Evolutionary conservation across 2,113 vertebrate genomes (phyloP).

Genomic region (Bufo bufo): DNA sequence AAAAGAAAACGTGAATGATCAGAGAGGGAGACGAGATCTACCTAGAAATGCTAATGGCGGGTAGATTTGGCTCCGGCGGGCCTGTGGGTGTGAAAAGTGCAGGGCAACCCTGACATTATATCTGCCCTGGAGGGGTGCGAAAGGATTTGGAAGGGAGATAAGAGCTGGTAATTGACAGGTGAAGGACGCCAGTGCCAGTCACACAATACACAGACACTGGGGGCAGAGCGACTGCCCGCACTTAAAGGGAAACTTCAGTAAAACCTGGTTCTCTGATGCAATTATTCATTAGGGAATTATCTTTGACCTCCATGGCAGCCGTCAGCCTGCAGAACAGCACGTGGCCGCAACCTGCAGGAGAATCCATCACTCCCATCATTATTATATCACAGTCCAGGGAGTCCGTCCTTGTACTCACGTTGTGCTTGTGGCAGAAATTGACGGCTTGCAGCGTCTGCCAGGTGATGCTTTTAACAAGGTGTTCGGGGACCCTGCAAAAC

Average conservation of each 20-base stretch:
- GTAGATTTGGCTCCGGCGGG: constrained; percentile 31
- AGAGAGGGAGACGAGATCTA: background rate
- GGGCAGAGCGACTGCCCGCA: too few relatives aligned
- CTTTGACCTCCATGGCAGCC: background rate
- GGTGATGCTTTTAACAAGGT: constrained; percentile 87
- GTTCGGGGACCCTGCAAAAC: constrained; percentile 82
- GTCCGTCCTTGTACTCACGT: constrained; percentile 73
- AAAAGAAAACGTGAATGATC: constrained; percentile 34
- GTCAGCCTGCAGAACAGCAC: background rate
- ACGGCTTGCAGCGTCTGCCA: constrained; percentile 96
- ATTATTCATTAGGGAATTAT: background rate
- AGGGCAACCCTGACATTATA: constrained; percentile 14
- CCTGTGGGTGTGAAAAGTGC: constrained; percentile 18
- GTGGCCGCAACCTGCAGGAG: background rate
- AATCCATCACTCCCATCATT: background rate
- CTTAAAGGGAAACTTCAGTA: background rate
- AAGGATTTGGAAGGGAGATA: background rate
- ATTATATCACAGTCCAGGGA: too few relatives aligned
- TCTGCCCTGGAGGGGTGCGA: constrained; percentile 6
- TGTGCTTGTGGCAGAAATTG: constrained; percentile 95
- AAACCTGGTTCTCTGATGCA: background rate
- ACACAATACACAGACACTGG: background rate
- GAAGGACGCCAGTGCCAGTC: background rate
- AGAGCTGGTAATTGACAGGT: background rate
- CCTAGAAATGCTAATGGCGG: constrained; percentile 47